A percentile compares a stretch with the other conserved stretches of the same genome.
Conservation (phyloP, 2,888 invertebrate genomes). For the Liodrosophila aerea region DNA sequence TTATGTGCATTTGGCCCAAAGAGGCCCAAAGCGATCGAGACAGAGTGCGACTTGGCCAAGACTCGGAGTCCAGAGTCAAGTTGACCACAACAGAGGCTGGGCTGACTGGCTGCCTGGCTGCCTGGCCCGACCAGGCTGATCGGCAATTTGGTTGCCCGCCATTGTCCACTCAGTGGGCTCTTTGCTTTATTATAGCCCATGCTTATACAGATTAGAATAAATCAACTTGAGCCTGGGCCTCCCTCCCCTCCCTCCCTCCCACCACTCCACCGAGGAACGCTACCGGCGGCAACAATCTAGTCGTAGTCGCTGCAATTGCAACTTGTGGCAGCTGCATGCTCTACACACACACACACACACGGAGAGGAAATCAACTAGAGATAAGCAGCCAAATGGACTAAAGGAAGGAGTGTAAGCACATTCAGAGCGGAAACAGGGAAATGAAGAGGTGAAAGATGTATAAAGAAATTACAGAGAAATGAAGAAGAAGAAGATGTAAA, state of each 20-base stretch:
- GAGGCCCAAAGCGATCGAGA: slow-evolving; percentile 46
- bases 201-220: slow-evolving; percentile 78
- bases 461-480: too few relatives aligned
- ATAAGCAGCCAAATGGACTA: slow-evolving; percentile 64
- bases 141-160: slow-evolving; percentile 63
- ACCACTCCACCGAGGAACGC: slow-evolving; percentile 50
- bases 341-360: slow-evolving; percentile 22
- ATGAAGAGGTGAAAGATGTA: too few relatives aligned
- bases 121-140: too few relatives aligned
- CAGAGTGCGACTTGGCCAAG: not conserved
- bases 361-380: slow-evolving; percentile 25
- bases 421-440: slow-evolving; percentile 2
- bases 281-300: slow-evolving; percentile 70
- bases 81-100: slow-evolving; percentile 1
- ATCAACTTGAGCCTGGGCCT: slow-evolving; percentile 63
- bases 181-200: slow-evolving; percentile 77
- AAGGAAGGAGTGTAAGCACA: not conserved
- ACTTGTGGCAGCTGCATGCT: slow-evolving; percentile 48
- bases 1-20: slow-evolving; percentile 62
- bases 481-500: too few relatives aligned
- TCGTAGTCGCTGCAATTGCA: slow-evolving; percentile 41
- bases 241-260: not conserved
- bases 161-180: slow-evolving; percentile 71
- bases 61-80: too few relatives aligned
- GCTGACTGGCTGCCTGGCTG: too few relatives aligned